Evolutionary conservation across 92 coral and sea anemone species (phyloP), one percentile per base, ranked within the genome.

Genomic region (Porites divaricata): DNA sequence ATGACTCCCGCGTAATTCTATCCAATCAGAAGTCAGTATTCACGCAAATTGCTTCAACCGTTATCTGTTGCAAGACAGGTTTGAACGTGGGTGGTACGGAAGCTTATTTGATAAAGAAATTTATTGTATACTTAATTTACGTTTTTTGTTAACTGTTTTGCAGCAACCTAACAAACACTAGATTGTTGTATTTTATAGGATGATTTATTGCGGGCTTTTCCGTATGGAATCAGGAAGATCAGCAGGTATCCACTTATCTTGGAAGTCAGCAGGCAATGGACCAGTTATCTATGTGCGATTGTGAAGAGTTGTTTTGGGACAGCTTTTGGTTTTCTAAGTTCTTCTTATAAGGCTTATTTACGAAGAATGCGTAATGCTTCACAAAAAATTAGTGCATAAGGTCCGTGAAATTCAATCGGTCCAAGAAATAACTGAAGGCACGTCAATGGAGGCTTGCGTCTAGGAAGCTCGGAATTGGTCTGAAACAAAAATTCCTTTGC

Each of bases 151-250:
- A 9, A 0, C 22, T 0, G 15, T 13, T 8, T 9, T 41, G 45
- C 45, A 35, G 45, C 4, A 35, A 56, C 23, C 58, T 54, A 23
- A 56, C 58, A 20, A 16, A 71, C 76, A 50, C 1, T 41, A 11
- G 26, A 10, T 19, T 72, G 8, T 49, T 63, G 9, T 11, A 61
- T 35, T 54, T 81, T 66, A 1, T 54, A 91, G 94, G 80, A 63
- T 20, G 94, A 91, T 71, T 79, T 91, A n/a, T 81, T 91, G 62
- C 87, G 78, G 16, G 89, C 89, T n/a, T 91, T 91, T 67, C 94
- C 94, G 56, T 75, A 80, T 28, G 67, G 26, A 5, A 79, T 49
- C 12, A 22, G 12, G 59, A 15, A n/a, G 10, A 16, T 79, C 17
- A n/a, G 62, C 23, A 21, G 72, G 71, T 50, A 45, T 63, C 62